phyloP scores from a whole-genome alignment of 2,113 vertebrate genomes.

The Australoheros scitulus region DNA sequence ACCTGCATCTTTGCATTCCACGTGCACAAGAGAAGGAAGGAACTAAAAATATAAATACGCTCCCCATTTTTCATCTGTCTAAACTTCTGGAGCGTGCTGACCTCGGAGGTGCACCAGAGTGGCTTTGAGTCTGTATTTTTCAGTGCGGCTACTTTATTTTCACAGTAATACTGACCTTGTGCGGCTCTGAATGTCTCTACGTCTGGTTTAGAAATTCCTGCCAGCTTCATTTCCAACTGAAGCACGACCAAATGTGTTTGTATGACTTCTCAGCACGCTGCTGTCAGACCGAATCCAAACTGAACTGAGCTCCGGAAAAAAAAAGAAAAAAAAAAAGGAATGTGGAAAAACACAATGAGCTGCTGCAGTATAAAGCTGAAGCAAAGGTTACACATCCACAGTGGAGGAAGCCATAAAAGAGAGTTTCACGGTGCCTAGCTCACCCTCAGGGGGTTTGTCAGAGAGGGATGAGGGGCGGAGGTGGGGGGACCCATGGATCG shows the following conservation, averaged over 20 bases:
- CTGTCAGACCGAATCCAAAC: slow-evolving; percentile 41
- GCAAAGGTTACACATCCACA: slow-evolving; percentile 58
- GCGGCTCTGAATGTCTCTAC: neutral
- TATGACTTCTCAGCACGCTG: slow-evolving; percentile 35
- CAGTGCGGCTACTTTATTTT: neutral
- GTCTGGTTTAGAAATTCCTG: slow-evolving; percentile 1
- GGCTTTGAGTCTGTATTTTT: slow-evolving; percentile 3
- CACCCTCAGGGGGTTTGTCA: slow-evolving; percentile 40
- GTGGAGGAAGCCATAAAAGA: slow-evolving; percentile 37
- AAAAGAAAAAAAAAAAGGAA: neutral
- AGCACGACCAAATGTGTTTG: slow-evolving; percentile 32
- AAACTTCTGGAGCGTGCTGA: neutral
- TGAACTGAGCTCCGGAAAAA: slow-evolving; percentile 4
- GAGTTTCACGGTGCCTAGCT: slow-evolving; percentile 46
- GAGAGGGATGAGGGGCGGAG: neutral
- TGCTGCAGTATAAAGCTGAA: slow-evolving; percentile 14
- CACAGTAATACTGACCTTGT: slow-evolving; percentile 3
- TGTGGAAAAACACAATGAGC: slow-evolving; percentile 18
- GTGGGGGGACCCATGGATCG: neutral
- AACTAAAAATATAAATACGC: slow-evolving; percentile 1
- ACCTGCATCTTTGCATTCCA: neutral
- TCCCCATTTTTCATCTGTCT: neutral
- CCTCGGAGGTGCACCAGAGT: neutral
- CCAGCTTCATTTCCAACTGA: slow-evolving; percentile 44
- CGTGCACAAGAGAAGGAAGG: neutral